Percentiles rank a stretch among this genome's conserved stretches.
Conservation (phyloP, 2,888 invertebrate genomes). For the Mellilla xanthometata region DNA sequence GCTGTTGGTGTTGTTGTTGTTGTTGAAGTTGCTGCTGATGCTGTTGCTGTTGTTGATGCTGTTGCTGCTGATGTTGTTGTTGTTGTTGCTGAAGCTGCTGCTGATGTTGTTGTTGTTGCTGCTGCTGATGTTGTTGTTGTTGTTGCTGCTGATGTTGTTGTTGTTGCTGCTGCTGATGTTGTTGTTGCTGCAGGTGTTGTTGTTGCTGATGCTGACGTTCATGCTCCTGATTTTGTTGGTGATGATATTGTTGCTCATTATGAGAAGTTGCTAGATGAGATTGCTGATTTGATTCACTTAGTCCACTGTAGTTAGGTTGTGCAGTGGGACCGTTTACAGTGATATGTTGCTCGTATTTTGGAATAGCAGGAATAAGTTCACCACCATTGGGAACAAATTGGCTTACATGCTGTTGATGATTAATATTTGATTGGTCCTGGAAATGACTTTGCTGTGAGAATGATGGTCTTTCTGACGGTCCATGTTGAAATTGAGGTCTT, state of each 20-base stretch:
- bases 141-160: no score
- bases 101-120: conserved; percentile 41
- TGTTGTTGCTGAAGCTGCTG: conserved; percentile 46
- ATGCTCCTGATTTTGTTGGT: no score
- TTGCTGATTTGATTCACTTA: conserved; percentile 48
- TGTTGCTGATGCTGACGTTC: no score
- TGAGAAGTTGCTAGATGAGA: conserved; percentile 32
- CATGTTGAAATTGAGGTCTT: conserved; percentile 47
- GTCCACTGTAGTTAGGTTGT: conserved; percentile 50
- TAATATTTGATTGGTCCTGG: conserved; percentile 51
- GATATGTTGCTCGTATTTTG: conserved; percentile 91
- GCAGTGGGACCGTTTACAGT: conserved; percentile 75
- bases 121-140: conserved; percentile 37
- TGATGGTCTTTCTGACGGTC: conserved; percentile 53
- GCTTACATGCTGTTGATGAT: conserved; percentile 71
- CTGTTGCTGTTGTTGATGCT: conserved; percentile 43
- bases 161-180: no score
- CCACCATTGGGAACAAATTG: conserved; percentile 85
- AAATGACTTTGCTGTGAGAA: conserved; percentile 46
- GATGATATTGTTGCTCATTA: conserved; percentile 33
- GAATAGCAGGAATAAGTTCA: conserved; percentile 89
- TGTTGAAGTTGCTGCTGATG: conserved; percentile 43
- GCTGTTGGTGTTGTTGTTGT: conserved; percentile 62
- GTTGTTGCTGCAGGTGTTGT: no score
- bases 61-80: conserved; percentile 48